Conservation (phyloP, 2,113 vertebrate species). For the Parotia lawesii region DNA sequence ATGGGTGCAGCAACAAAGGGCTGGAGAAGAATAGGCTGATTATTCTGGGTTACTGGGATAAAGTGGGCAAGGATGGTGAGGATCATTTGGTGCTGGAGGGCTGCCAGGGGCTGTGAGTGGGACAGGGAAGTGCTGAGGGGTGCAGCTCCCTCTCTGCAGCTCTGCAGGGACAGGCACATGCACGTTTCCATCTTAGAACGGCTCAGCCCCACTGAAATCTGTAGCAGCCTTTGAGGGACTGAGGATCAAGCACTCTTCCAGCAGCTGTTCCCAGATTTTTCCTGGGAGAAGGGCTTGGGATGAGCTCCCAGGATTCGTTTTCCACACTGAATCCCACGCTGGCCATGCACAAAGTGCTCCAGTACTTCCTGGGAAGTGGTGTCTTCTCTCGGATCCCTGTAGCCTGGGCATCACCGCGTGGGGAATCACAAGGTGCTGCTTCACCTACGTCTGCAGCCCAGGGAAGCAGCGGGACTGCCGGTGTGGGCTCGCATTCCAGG, state of each 20-base stretch:
- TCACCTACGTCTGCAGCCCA: not conserved
- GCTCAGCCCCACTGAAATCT: not conserved
- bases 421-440: not conserved
- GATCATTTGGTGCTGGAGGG: not conserved
- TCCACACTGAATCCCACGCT: fast-evolving
- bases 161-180: not conserved
- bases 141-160: not conserved
- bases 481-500: not conserved
- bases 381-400: fast-evolving
- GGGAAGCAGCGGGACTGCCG: fast-evolving
- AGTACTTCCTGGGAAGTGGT: not conserved
- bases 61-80: not conserved
- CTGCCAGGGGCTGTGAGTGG: not conserved
- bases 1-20: constrained; percentile 35
- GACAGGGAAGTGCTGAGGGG: not conserved
- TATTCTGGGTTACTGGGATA: not conserved
- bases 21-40: constrained; percentile 22
- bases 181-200: fast-evolving
- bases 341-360: fast-evolving
- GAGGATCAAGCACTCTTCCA: not conserved
- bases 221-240: not conserved
- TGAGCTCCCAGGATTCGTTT: not conserved
- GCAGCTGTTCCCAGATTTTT: not conserved
- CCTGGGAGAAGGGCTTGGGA: not conserved
- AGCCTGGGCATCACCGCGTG: fast-evolving